Evolutionary conservation across 1,140 invertebrate genomes (phyloP), one percentile per base, ranked within the genome.

Genomic region (Drosophila subobscura): DNA sequence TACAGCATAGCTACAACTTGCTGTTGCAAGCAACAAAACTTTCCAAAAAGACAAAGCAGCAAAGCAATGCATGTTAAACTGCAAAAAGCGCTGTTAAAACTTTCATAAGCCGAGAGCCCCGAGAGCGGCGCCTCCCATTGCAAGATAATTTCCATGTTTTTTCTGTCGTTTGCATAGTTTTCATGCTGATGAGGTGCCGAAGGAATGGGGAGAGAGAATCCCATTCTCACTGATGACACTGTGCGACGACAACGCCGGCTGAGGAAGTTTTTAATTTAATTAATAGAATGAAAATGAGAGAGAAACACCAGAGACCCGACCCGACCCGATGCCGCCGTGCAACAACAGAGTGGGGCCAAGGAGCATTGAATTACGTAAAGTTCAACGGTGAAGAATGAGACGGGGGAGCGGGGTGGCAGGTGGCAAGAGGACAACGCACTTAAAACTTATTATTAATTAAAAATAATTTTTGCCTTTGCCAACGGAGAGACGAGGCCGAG

Each of bases 391-490:
- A 29, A 54, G 23, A 55, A 50, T 14, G n/a, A 20, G 10, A n/a
- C n/a, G n/a, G n/a, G 29, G 46, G 4, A 8, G 63, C 40, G 7
- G 22, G 23, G 41, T 59, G 49, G 46, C 16, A 41, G 46, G 64
- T 27, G 60, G 33, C 56, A 46, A 56, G 40, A 45, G 46, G 77
- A 64, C 60, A 65, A 64, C 71, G 60, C 54, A 66, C 80, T 77
- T 71, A 53, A 80, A 86, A 86, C 81, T 85, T 85, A 77, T 85
- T 85, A 86, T 85, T 85, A 85, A 85, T 85, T 85, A 85, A 85
- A 77, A 80, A 75, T 67, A 61, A 78, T 71, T 75, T 75, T 56
- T 25, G 20, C 41, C 29, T 27, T 27, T 22, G 50, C 20, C 8
- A 14, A 44, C 6, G n/a, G 10, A 6, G 25, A 12, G 16, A 20